Percentiles rank a stretch among this genome's conserved stretches.
phyloP scores from a whole-genome alignment of 2,888 invertebrate species.

The Leptopilina myrica region DNA sequence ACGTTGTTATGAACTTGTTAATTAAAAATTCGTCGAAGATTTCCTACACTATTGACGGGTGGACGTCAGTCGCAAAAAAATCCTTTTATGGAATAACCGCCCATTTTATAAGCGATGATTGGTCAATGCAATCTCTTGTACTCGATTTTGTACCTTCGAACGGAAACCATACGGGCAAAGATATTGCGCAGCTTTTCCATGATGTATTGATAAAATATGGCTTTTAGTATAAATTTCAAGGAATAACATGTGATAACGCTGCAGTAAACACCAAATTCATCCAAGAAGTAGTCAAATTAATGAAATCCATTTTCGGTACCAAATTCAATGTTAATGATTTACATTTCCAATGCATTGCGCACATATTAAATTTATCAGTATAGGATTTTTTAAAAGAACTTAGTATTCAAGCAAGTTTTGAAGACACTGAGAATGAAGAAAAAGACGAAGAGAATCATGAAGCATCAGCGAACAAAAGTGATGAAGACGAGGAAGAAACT shows the following conservation, averaged over 20 bases:
- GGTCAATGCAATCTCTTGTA: no score
- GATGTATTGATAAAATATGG: background rate
- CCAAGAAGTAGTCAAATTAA: background rate
- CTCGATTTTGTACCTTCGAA: no score
- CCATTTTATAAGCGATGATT: no score
- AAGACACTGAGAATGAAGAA: background rate
- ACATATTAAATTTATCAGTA: no score
- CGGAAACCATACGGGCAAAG: background rate
- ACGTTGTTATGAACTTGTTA: no score
- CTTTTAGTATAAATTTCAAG: background rate
- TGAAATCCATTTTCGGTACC: background rate
- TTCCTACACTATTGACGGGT: no score
- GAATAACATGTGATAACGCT: background rate
- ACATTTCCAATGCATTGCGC: no score
- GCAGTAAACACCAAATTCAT: slow-evolving; percentile 1
- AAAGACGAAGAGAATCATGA: background rate
- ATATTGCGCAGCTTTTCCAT: background rate
- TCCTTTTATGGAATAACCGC: no score
- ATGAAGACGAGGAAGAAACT: background rate
- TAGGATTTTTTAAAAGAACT: slow-evolving; percentile 9
- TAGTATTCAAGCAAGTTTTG: background rate
- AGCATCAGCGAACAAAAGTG: background rate
- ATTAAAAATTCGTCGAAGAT: no score
- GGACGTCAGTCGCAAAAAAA: no score
- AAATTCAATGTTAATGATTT: background rate